These are phyloP conservation scores for Cepphus grylle DNA, from an alignment of 2,113 vertebrate species.

Conservation along the genomic window DNA sequence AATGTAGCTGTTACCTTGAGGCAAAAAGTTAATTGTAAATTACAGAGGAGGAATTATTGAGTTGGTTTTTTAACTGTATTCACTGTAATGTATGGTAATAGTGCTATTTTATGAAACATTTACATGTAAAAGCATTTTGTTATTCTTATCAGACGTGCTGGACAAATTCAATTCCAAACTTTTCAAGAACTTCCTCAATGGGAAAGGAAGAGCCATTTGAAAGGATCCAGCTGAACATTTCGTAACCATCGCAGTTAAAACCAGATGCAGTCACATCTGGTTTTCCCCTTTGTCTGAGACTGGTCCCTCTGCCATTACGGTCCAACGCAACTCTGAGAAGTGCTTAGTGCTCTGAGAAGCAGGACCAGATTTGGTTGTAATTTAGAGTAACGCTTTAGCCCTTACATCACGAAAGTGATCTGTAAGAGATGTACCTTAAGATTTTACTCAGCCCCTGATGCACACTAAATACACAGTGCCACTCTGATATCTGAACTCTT, in stretches of 20 bases:
- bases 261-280: neutral
- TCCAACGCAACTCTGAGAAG: neutral
- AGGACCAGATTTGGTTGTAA: neutral
- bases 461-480: neutral
- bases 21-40: conserved; percentile 75
- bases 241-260: neutral
- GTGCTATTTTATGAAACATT: conserved; percentile 10
- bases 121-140: neutral
- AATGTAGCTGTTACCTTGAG: conserved; percentile 70
- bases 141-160: neutral
- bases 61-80: conserved; percentile 24
- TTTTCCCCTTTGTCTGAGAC: neutral
- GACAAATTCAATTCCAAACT: conserved; percentile 41
- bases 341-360: neutral
- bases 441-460: neutral
- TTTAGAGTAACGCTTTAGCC: neutral
- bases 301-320: neutral
- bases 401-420: neutral
- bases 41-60: conserved; percentile 52
- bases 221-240: neutral
- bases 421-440: neutral
- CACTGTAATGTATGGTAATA: conserved; percentile 12
- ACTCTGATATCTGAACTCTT: neutral
- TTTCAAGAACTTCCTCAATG: neutral
- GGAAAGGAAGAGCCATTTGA: neutral